phyloP scores from a whole-genome alignment of 2,113 vertebrate genomes.

The Cricetomys ansorgei region DNA sequence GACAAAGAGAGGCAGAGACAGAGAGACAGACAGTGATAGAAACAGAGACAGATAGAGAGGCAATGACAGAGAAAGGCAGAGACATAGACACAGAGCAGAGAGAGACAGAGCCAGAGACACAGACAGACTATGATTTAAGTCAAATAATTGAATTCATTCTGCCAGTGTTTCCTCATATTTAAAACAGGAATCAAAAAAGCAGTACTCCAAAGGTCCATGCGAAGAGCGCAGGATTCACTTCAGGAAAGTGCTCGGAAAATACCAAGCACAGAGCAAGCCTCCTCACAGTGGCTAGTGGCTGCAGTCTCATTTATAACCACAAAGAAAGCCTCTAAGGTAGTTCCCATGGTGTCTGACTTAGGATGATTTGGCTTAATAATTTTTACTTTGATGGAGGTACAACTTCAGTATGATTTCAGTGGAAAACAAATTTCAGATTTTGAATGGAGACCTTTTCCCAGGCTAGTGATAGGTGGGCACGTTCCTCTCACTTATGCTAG shows the following conservation, averaged over 20 bases:
- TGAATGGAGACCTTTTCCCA: neutral
- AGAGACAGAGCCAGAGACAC: neutral
- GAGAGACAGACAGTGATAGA: neutral
- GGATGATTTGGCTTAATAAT: neutral
- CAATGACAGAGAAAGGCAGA: neutral
- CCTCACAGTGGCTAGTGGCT: neutral
- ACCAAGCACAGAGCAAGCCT: neutral
- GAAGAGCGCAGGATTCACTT: neutral
- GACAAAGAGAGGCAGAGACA: neutral
- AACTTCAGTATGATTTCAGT: neutral
- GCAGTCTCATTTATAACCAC: neutral
- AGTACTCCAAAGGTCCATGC: neutral
- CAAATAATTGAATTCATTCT: neutral
- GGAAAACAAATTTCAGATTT: neutral
- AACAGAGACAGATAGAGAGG: neutral
- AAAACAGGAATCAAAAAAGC: constrained; percentile 6
- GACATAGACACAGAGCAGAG: neutral
- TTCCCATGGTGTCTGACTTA: neutral
- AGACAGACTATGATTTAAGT: neutral
- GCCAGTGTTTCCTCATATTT: neutral
- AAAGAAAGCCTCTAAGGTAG: neutral
- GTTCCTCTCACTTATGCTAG: neutral
- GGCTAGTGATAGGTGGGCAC: neutral
- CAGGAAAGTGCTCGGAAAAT: neutral
- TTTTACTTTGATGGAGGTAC: neutral